Evolutionary conservation across 1,140 invertebrate genomes (phyloP).

Genomic region (Diorhabda elongata): DNA sequence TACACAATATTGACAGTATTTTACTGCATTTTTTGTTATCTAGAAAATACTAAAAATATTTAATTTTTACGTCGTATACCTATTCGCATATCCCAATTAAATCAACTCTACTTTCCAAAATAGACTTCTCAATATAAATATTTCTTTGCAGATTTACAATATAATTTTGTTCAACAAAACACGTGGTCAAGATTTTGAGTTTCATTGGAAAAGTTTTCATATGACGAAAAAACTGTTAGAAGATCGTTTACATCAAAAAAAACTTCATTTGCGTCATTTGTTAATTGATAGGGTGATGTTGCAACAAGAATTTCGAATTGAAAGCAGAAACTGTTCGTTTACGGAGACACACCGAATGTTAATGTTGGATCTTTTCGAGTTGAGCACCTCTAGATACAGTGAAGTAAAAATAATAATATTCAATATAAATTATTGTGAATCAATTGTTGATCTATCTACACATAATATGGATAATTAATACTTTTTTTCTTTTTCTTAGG

Average conservation of each 20-base stretch:
- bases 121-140: too few relatives aligned
- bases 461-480: not conserved
- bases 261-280: constrained; percentile 59
- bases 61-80: too few relatives aligned
- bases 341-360: constrained; percentile 59
- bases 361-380: constrained; percentile 59
- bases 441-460: not conserved
- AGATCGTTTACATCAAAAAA: constrained; percentile 58
- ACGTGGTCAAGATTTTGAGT: constrained; percentile 52
- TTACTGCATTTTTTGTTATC: too few relatives aligned
- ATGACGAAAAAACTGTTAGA: constrained; percentile 58
- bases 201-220: constrained; percentile 57
- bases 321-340: constrained; percentile 46
- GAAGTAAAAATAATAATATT: constrained; percentile 49
- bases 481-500: constrained; percentile 45
- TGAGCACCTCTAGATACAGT: constrained; percentile 66
- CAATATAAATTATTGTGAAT: not conserved
- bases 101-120: too few relatives aligned
- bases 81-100: too few relatives aligned
- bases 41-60: too few relatives aligned
- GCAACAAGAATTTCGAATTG: constrained; percentile 63
- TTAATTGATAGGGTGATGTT: constrained; percentile 61
- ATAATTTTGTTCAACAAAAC: constrained; percentile 56
- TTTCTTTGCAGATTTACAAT: constrained; percentile 56
- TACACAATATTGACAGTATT: too few relatives aligned